Conservation (phyloP, 2,113 vertebrate species). For the Shinisaurus crocodilurus region DNA sequence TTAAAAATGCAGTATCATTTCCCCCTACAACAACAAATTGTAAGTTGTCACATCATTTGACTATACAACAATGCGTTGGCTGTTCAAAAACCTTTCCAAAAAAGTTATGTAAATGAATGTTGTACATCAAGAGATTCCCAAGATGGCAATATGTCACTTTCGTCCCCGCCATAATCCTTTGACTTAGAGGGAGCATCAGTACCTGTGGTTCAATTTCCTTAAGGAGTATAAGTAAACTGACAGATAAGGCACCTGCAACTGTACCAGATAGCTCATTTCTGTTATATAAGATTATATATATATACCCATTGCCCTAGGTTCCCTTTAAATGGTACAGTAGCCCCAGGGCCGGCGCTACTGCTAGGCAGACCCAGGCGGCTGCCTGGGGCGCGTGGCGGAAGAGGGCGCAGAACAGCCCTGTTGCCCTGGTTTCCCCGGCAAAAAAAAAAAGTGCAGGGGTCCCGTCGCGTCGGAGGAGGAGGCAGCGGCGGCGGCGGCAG, state of each 20-base stretch:
- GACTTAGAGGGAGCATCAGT: neutral
- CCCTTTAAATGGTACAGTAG: neutral
- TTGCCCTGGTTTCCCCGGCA: too few species aligned
- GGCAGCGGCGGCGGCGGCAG: too few species aligned
- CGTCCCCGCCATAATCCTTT: neutral
- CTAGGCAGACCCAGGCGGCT: too few species aligned
- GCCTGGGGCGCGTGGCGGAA: too few species aligned
- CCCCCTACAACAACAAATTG: neutral
- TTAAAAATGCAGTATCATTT: neutral
- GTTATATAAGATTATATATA: neutral
- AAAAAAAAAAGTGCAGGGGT: too few species aligned
- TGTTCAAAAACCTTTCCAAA: neutral
- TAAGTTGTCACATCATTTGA: neutral
- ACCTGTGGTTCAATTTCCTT: slow-evolving; percentile 9
- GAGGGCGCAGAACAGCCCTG: too few species aligned
- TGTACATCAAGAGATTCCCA: neutral
- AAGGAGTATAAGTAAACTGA: neutral
- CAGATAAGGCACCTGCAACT: neutral
- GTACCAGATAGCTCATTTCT: neutral
- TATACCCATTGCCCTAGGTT: too few species aligned
- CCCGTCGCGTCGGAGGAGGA: too few species aligned
- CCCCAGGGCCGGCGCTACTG: neutral
- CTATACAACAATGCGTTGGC: neutral
- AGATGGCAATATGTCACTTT: neutral
- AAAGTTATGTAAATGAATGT: neutral